These are phyloP conservation scores for Alitta virens DNA, from an alignment of 2,888 invertebrate species.

Conservation along the genomic window DNA sequence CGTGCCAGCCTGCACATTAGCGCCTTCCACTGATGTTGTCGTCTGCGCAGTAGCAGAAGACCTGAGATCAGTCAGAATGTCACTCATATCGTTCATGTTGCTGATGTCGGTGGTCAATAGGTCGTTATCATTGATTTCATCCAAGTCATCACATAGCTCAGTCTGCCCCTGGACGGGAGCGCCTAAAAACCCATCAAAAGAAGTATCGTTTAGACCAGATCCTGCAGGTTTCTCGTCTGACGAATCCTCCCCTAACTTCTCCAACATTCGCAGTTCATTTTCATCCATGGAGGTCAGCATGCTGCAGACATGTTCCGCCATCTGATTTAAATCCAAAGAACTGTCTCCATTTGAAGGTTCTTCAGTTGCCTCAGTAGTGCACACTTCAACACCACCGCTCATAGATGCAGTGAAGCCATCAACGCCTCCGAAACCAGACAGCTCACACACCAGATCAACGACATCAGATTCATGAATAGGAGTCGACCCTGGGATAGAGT, in stretches of 20 bases:
- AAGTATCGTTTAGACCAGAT: slow-evolving; percentile 2
- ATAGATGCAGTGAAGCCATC: slow-evolving; percentile 33
- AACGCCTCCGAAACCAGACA: slow-evolving; percentile 22
- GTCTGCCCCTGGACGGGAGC: neutral
- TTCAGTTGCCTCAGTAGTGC: neutral
- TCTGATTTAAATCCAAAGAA: slow-evolving; percentile 15
- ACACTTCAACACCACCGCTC: slow-evolving; percentile 9
- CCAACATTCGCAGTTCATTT: slow-evolving; percentile 20
- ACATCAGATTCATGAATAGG: slow-evolving; percentile 33
- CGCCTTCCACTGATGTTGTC: neutral
- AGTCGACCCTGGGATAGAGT: slow-evolving; percentile 16
- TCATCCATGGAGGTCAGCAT: slow-evolving; percentile 28
- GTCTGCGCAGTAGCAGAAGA: neutral
- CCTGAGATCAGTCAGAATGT: slow-evolving; percentile 14
- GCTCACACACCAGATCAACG: slow-evolving; percentile 28
- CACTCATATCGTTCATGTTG: slow-evolving; percentile 16
- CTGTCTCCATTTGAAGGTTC: slow-evolving; percentile 3
- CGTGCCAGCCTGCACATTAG: neutral
- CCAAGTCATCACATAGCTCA: slow-evolving; percentile 24
- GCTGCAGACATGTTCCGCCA: slow-evolving; percentile 24
- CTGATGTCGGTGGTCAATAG: slow-evolving; percentile 22
- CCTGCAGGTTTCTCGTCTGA: neutral
- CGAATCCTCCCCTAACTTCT: slow-evolving; percentile 9
- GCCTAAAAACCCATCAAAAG: slow-evolving; percentile 10
- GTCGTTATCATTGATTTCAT: slow-evolving; percentile 32